These are phyloP conservation scores for Motacilla tschutschensis DNA, from an alignment of 2,113 vertebrate genomes.

Conservation along the genomic window DNA sequence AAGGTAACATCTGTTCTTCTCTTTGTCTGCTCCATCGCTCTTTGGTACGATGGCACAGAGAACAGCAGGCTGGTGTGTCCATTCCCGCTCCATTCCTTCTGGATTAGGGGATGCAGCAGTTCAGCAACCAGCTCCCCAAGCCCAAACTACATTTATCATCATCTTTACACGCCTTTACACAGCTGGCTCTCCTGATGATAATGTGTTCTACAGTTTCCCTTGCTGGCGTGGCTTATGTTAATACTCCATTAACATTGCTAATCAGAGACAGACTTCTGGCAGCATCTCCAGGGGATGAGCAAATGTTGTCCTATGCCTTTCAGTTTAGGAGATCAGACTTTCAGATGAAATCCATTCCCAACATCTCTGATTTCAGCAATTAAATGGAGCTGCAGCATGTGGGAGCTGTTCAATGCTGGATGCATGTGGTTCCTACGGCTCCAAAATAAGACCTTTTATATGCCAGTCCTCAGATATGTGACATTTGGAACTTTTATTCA, in stretches of 20 bases:
- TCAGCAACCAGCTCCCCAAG: conserved; percentile 17
- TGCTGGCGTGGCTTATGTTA: conserved; percentile 60
- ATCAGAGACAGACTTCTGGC: conserved; percentile 64
- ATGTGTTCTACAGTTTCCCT: conserved; percentile 62
- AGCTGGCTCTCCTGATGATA: conserved; percentile 63
- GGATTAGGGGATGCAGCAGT: background rate
- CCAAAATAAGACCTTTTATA: conserved; percentile 46
- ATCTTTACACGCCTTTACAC: conserved; percentile 51
- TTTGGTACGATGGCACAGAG: background rate
- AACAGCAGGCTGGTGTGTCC: conserved; percentile 10
- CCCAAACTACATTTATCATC: conserved; percentile 45
- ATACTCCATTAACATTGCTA: conserved; percentile 66
- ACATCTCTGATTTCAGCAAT: conserved; percentile 62
- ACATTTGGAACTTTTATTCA: conserved; percentile 52
- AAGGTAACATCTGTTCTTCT: conserved; percentile 21
- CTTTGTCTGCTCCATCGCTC: background rate
- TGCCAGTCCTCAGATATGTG: conserved; percentile 13
- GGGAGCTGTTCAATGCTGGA: conserved; percentile 46
- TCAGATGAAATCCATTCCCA: conserved; percentile 56
- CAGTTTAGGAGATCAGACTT: conserved; percentile 59
- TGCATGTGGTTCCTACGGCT: conserved; percentile 15
- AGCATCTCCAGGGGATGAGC: conserved; percentile 57
- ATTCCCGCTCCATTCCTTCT: background rate
- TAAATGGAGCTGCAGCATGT: conserved; percentile 54
- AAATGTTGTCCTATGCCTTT: conserved; percentile 62